Evolutionary conservation across 2,888 invertebrate species (phyloP).

Genomic region (Blastobasis lacticolella): DNA sequence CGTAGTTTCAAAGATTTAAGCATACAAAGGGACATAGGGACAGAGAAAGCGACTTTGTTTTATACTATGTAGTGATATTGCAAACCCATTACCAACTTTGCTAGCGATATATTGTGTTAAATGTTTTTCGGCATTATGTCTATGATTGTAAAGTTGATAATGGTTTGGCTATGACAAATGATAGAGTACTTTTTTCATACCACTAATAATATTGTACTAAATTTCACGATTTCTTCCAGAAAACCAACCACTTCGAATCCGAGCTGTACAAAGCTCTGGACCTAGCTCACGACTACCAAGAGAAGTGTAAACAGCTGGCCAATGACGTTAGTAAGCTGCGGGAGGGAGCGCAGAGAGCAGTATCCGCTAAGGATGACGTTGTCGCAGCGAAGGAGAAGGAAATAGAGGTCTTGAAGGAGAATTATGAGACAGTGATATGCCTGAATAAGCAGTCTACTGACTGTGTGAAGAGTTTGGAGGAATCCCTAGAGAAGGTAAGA

Average conservation of each 20-base stretch:
- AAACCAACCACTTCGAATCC: constrained; percentile 76
- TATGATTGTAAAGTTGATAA: no score
- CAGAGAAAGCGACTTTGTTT: no score
- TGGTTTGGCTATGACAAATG: no score
- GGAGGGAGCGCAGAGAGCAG: constrained; percentile 46
- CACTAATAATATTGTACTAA: no score
- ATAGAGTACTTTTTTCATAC: no score
- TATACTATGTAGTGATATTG: no score
- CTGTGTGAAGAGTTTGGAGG: constrained; percentile 75
- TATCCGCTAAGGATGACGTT: constrained; percentile 32
- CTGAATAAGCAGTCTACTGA: constrained; percentile 75
- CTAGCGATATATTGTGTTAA: no score
- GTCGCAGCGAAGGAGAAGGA: constrained; percentile 48
- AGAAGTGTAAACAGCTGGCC: constrained; percentile 75
- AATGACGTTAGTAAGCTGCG: constrained; percentile 55
- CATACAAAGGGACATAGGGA: no score
- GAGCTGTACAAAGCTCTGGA: constrained; percentile 83
- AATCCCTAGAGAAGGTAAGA: constrained; percentile 68
- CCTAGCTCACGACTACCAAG: constrained; percentile 79
- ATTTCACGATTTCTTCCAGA: constrained; percentile 31
- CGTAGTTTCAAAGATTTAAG: no score
- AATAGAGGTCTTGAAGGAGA: constrained; percentile 60
- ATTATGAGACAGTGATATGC: constrained; percentile 62
- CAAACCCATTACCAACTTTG: no score
- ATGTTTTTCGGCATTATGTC: no score